phyloP scores from a whole-genome alignment of 1,140 invertebrate species.

The Apis mellifera region Amel_HAv3.1 CM009936.2:8188001-8188500 shows the following conservation, averaged over 20 bases:
- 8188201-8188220: too few species aligned
- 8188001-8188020: not conserved
- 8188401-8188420: not conserved
- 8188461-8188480: constrained; percentile 1
- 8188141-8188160: too few species aligned
- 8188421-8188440: not conserved
- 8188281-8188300: constrained; percentile 2
- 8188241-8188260: constrained; percentile 13
- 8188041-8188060: not conserved
- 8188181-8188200: too few species aligned
- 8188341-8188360: not conserved
- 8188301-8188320: constrained; percentile 12
- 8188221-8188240: not conserved
- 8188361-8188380: not conserved
- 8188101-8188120: too few species aligned
- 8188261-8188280: not conserved
- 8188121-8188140: too few species aligned
- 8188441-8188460: not conserved
- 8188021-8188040: too few species aligned
- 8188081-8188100: too few species aligned
- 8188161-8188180: too few species aligned
- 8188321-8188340: not conserved
- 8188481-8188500: not conserved
- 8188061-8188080: too few species aligned
- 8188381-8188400: not conserved